A percentile compares a stretch with the other conserved stretches of the same genome.
Evolutionary conservation across 2,113 vertebrate genomes (phyloP).

Genomic region (Trochalopteron elliotii): DNA sequence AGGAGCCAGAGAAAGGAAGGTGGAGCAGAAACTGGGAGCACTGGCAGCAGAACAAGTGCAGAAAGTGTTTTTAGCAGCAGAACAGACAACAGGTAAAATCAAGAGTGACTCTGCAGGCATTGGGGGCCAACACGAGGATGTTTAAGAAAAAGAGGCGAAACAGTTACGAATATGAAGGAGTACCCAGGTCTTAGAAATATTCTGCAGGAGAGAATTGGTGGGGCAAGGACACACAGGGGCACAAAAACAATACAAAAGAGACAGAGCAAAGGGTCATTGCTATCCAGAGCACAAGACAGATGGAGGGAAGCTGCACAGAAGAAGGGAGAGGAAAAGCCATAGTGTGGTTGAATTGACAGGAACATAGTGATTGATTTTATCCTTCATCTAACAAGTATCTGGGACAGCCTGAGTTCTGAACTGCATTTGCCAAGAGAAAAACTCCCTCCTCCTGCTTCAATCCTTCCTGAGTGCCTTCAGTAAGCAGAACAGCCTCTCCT

Average conservation of each 20-base stretch:
- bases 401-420: not conserved
- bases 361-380: not conserved
- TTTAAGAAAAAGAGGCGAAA: not conserved
- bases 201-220: not conserved
- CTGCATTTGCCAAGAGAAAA: not conserved
- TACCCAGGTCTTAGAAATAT: not conserved
- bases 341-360: not conserved
- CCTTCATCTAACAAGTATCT: not conserved
- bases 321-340: not conserved
- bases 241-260: not conserved
- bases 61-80: not conserved
- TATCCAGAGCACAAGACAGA: not conserved
- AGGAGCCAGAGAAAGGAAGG: not conserved
- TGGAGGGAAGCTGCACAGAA: not conserved
- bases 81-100: not conserved
- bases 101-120: not conserved
- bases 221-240: not conserved
- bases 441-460: not conserved
- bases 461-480: not conserved
- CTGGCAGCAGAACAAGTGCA: not conserved
- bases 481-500: not conserved
- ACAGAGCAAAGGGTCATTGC: not conserved
- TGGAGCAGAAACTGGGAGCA: not conserved
- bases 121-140: not conserved
- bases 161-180: rapidly evolving